Percentiles rank a stretch among this genome's conserved stretches.
These are phyloP conservation scores for Neosilurus mollespiculum DNA, from an alignment of 2,797 vertebrate genomes.

Conservation along the genomic window DNA sequence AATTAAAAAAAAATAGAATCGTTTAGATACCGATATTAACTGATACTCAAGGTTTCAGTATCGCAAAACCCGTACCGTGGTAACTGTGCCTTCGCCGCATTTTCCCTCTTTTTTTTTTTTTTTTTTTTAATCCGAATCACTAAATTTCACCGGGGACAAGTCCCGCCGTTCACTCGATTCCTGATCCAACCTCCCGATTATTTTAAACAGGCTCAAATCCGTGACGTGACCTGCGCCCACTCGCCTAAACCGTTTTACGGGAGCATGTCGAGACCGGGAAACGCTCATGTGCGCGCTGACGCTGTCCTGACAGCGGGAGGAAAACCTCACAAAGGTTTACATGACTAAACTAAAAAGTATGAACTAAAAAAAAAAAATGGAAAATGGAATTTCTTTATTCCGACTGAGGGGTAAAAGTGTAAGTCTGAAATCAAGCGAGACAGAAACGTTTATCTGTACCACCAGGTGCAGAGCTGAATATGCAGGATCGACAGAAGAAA, in stretches of 20 bases:
- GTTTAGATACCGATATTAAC: background rate
- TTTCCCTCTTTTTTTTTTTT: background rate
- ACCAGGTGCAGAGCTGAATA: background rate
- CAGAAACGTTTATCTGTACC: background rate
- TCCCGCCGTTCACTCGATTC: background rate
- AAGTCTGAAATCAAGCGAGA: too few relatives aligned
- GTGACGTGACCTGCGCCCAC: background rate
- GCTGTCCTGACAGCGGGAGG: background rate
- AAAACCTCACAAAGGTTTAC: background rate
- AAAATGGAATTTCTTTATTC: background rate
- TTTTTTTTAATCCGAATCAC: background rate
- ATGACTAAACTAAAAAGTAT: too few relatives aligned
- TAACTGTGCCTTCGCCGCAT: too few relatives aligned
- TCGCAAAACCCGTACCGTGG: background rate
- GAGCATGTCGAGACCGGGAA: too few relatives aligned
- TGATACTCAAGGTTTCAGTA: background rate
- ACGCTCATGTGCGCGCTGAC: too few relatives aligned
- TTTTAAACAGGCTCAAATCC: background rate
- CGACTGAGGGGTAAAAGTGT: background rate
- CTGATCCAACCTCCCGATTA: background rate
- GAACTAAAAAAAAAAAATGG: too few relatives aligned
- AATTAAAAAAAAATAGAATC: too few relatives aligned
- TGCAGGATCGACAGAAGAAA: background rate
- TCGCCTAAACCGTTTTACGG: background rate
- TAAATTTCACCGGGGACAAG: background rate